These are phyloP conservation scores for Periophthalmus magnuspinnatus DNA, from an alignment of 2,797 vertebrate species.

Conservation along the genomic window DNA sequence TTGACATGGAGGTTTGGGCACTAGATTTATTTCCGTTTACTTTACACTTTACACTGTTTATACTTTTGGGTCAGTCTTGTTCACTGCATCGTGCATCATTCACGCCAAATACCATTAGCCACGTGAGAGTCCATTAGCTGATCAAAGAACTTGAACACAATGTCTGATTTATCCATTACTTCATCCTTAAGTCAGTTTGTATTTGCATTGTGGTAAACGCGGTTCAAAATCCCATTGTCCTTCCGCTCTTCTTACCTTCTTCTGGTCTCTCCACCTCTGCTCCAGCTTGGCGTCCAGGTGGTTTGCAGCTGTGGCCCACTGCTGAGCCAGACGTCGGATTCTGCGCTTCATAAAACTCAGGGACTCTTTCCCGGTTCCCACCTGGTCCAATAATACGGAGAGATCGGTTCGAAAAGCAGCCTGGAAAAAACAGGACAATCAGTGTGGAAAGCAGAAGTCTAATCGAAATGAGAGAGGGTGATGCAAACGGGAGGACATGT, in stretches of 20 bases:
- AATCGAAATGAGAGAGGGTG: slow-evolving; percentile 6
- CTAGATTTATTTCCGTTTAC: no score
- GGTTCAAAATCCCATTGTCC: not conserved
- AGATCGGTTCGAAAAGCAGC: slow-evolving; percentile 87
- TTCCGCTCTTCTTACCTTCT: slow-evolving; percentile 74
- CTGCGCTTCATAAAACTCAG: slow-evolving; percentile 95
- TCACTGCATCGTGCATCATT: no score
- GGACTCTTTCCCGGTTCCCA: slow-evolving; percentile 91
- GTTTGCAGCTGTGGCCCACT: slow-evolving; percentile 85
- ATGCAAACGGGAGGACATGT: slow-evolving; percentile 8
- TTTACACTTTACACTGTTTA: no score
- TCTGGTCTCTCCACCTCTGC: slow-evolving; percentile 81
- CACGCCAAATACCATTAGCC: no score
- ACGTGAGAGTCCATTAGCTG: no score
- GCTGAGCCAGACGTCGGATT: slow-evolving; percentile 81
- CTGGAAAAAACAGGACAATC: slow-evolving; percentile 55
- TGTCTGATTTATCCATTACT: no score
- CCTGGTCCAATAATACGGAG: slow-evolving; percentile 87
- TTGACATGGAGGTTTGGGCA: no score
- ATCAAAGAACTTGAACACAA: no score
- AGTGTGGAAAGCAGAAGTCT: not conserved
- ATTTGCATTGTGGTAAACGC: no score
- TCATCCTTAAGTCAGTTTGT: no score
- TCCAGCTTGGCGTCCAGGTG: slow-evolving; percentile 81
- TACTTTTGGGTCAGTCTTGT: no score